A percentile compares a stretch with the other conserved stretches of the same genome.
Conservation (phyloP, 2,888 invertebrate species). For the Clepsis dumicolana region DNA sequence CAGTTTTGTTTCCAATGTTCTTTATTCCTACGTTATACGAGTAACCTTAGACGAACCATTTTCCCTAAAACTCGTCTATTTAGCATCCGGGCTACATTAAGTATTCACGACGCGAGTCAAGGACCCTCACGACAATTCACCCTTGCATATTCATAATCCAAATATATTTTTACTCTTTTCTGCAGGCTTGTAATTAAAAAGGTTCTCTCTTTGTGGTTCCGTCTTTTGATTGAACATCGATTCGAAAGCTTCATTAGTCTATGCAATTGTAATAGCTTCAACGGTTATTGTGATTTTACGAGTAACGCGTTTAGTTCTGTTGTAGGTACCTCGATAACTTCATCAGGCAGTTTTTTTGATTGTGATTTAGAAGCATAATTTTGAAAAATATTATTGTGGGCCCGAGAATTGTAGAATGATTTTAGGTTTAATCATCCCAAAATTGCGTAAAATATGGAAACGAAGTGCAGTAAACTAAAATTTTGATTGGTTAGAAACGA, state of each 20-base stretch:
- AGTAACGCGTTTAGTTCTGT: not conserved
- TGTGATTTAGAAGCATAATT: no score
- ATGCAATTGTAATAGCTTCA: not conserved
- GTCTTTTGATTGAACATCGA: slow-evolving; percentile 12
- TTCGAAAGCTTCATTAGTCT: slow-evolving; percentile 14
- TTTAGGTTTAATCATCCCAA: no score
- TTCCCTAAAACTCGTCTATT: slow-evolving; percentile 1
- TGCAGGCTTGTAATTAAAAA: slow-evolving; percentile 31
- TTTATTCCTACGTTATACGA: not conserved
- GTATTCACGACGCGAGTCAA: slow-evolving; percentile 57
- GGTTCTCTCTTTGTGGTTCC: slow-evolving; percentile 14
- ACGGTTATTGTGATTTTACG: not conserved
- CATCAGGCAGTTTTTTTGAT: no score
- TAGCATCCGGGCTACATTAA: slow-evolving; percentile 52
- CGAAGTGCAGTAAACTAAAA: no score
- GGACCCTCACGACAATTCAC: slow-evolving; percentile 50
- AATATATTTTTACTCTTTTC: slow-evolving; percentile 51
- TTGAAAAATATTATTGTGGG: no score
- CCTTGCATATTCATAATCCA: slow-evolving; percentile 63
- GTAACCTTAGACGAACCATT: not conserved
- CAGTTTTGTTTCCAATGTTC: not conserved
- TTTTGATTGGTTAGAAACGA: no score
- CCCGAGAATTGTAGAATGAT: no score
- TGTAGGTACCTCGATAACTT: no score
- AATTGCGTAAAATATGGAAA: no score